Base-by-base conservation (phyloP, 2,113 vertebrate species). In the Heterotilapia buettikoferi region DNA sequence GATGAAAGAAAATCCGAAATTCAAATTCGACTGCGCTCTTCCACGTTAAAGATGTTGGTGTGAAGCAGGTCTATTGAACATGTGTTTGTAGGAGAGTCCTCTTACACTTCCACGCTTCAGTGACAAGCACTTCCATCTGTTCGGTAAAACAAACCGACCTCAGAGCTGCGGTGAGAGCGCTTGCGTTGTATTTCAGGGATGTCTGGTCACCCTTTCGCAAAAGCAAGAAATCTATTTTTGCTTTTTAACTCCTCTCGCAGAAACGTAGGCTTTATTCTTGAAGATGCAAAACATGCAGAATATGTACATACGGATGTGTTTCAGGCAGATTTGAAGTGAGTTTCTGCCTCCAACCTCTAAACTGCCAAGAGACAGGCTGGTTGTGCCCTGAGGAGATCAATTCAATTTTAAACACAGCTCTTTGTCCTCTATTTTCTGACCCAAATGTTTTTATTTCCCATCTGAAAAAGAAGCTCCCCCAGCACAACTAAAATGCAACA, bases 1-100 rank as follows among this genome's bases (percentile, higher is more conserved):
- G 63, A 13, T 68, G 8, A 68, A 21, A 38, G 33, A 71, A 43
- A 71, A 71, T 24, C n/a, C 2, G 0, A 71, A 71, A 26, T 71
- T 38, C 4, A 38, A 66, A 66, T 38, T 66, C 4, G 0, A 68
- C 40, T 73, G 40, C 12, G 24, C 45, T 78, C 26, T 31, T 50
- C 14, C 1, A 0, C 7, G 26, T 78, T 78, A 1, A 78, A 78
- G 45, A 50, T 50, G 43, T 47, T 50, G 24, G 0, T 19, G 26
- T 52, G 45, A 50, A 73, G 68, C 14, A 18, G 68, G 40, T 29
- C 40, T 71, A 71, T 14, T 13, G 63, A 40, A 40, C 36, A 68
- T 1, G 36, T 21, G 63, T 13, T 4, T 71, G 36, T 8, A 24
- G 36, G 43, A 31, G 16, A 78, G 26, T 33, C 26, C 1, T 52